Evolutionary conservation across 1,140 invertebrate species (phyloP), one percentile per base, ranked within the genome.

Genomic region (Wasmannia auropunctata): DNA sequence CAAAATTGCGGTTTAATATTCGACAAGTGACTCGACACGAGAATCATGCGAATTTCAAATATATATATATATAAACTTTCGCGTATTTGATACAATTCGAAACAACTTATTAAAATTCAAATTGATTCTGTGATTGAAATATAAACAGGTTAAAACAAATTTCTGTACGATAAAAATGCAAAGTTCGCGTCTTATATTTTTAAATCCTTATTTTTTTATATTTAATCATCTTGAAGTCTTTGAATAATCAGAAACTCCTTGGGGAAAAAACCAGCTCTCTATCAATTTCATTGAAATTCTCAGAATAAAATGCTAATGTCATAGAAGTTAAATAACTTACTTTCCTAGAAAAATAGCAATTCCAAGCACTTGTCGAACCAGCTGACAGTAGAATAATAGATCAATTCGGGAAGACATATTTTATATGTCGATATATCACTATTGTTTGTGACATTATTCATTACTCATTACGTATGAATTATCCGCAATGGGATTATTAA

Each of bases 401-500:
- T 60, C 14, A 7, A 22, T 37, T 40, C n/a, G 43, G 3, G 14
- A 6, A 67, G 8, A 65, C 22, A 14, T 22, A 63, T 34, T 16
- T 31, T 22, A 19, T 37, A 54, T 40, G 25, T 70, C 60, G 14
- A 51, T 69, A n/a, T 51, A 37, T 51, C 37, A 67, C 11, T 22
- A 65, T 56, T 10, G 11, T 58, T 40, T 16, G 5, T n/a, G 16
- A 16, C 4, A 77, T 65, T 46, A 62, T 80, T 65, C 16, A 74
- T 54, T 37, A 28, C 10, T 7, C 14, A 60, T 74, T 65, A 56
- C 19, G 11, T 65, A 74, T 37, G 37, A 37, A 49, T 65, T 63
- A 65, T 65, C 37, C 37, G 19, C 34, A 63, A 63, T 62, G 31
- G 72, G 60, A 76, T 85, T 85, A 63, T 85, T 77, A 85, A 85